Base-by-base conservation (phyloP, 2,797 vertebrate species). In the Phrynocephalus guinanensis region DNA sequence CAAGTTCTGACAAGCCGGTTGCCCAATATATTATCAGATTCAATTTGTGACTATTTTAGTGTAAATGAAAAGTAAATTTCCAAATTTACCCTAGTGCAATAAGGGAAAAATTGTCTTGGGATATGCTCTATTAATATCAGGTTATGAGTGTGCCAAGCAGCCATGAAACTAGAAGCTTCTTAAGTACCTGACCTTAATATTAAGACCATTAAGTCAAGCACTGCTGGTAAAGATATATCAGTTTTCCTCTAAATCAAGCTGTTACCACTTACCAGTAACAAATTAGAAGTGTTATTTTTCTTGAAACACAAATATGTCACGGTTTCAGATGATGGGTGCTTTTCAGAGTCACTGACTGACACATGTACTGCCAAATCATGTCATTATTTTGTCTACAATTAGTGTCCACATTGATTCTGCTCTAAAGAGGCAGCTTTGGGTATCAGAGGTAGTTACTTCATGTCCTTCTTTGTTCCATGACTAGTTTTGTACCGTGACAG, bases 191-290 rank as follows among this genome's bases (percentile, higher is more conserved):
- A 1, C 48, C 83, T 84, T 80, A 90, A 82, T 87, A 89, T 84
- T 84, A 90, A 76, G 66, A 60, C 18, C 50, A 56, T 0, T 0
- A 87, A 88, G 68, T 90, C 85, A 93, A 52, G 30, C 76, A 85
- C 79, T 90, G 66, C 72, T 86, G 79, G 70, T 88, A 87, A 56
- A 86, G 33, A 84, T 90, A 76, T 84, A 89, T 86, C 87, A 91
- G 63, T 75, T 90, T 83, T 50, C 91, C 83, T 60, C 24, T 71
- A 73, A 76, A 56, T 16, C 68, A 78, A 84, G 79, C 79, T 73
- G 73, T 77, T 86, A 67, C 68, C 13, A 52, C 77, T 81, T 86
- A 67, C 68, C 13, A 52, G 80, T 81, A 88, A 90, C 86, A 89
- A 87, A 87, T 88, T 85, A 88, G 71, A 90, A 88, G n/a, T 60